Conservation (phyloP, 2,797 vertebrate species). For the Melanotaenia maccullochi region DNA sequence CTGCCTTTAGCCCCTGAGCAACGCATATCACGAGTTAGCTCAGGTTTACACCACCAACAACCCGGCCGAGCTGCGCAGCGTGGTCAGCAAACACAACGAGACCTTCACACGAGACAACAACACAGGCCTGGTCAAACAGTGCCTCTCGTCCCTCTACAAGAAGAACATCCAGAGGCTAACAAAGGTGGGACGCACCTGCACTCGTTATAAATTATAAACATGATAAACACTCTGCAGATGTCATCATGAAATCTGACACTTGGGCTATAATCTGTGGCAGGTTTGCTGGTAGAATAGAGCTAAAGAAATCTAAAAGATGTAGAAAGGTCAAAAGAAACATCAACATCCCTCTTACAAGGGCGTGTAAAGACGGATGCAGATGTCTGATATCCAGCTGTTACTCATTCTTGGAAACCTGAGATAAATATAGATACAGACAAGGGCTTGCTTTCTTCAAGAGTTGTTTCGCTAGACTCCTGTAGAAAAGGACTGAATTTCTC, state of each 20-base stretch:
- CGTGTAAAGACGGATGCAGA: slow-evolving; percentile 2
- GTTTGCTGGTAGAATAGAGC: no score
- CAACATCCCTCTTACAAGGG: not conserved
- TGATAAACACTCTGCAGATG: no score
- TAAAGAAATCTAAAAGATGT: not conserved
- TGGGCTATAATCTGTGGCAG: no score
- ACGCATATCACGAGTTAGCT: slow-evolving; percentile 96
- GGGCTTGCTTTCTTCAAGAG: not conserved
- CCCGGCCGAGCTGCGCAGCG: slow-evolving; percentile 90
- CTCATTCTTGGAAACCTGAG: not conserved
- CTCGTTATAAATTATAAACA: no score
- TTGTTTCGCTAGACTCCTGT: not conserved
- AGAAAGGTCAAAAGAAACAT: not conserved
- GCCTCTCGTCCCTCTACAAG: slow-evolving; percentile 98
- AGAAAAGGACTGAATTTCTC: no score
- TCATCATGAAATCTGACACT: no score
- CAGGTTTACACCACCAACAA: slow-evolving; percentile 98
- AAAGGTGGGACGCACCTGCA: slow-evolving; percentile 85
- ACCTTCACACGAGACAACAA: slow-evolving; percentile 95
- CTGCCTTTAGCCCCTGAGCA: slow-evolving; percentile 92
- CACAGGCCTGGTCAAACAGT: slow-evolving; percentile 97
- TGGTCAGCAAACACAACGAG: slow-evolving; percentile 96
- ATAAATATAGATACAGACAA: not conserved
- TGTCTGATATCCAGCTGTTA: slow-evolving; percentile 21
- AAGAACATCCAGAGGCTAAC: slow-evolving; percentile 99